phyloP scores from a whole-genome alignment of 2,888 invertebrate genomes.

The Sphinx pinastri region DNA sequence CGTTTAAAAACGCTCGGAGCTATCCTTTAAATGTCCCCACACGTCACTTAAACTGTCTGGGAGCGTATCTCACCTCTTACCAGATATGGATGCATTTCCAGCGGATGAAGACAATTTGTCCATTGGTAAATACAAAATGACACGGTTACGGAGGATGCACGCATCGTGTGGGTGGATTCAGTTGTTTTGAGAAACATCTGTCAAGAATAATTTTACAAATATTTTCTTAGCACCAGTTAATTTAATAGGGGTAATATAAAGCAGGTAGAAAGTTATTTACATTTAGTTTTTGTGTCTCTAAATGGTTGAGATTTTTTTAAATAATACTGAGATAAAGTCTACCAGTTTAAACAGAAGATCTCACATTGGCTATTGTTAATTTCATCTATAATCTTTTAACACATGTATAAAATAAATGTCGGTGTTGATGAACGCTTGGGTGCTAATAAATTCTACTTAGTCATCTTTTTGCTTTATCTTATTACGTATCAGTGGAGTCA shows the following conservation, averaged over 20 bases:
- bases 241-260: too few relatives aligned
- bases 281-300: neutral
- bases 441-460: too few relatives aligned
- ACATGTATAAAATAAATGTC: too few relatives aligned
- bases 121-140: slow-evolving; percentile 51
- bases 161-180: slow-evolving; percentile 1
- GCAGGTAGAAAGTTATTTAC: too few relatives aligned
- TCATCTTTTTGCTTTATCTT: too few relatives aligned
- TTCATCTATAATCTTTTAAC: too few relatives aligned
- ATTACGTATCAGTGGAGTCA: too few relatives aligned
- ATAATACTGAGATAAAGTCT: neutral
- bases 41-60: slow-evolving; percentile 23
- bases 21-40: slow-evolving; percentile 10
- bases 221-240: too few relatives aligned
- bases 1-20: neutral
- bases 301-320: neutral
- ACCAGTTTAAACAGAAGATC: neutral
- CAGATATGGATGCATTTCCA: slow-evolving; percentile 37
- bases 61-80: slow-evolving; percentile 36
- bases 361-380: neutral
- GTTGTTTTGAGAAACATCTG: neutral
- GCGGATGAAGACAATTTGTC: slow-evolving; percentile 59
- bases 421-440: too few relatives aligned
- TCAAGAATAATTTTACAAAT: too few relatives aligned
- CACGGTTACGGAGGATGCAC: slow-evolving; percentile 50